A percentile compares a stretch with the other conserved stretches of the same genome.
Conservation (phyloP, 1,140 invertebrate species). For the Phortica variegata region DNA sequence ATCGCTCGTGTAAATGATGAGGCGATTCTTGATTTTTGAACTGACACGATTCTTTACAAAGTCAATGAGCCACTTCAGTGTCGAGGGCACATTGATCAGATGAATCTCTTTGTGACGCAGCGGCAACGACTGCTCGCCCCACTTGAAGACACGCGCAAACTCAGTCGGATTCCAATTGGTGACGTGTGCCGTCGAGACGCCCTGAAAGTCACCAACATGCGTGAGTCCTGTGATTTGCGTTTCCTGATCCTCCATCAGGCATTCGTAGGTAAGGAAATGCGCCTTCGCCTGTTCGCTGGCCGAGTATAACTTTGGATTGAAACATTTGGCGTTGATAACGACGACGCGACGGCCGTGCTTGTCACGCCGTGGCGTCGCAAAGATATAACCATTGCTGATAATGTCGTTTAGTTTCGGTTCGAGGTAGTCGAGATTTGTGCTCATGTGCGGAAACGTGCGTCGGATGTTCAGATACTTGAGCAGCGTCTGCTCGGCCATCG, state of each 20-base stretch:
- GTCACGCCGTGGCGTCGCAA: slow-evolving; percentile 72
- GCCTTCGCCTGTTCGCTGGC: slow-evolving; percentile 68
- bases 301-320: slow-evolving; percentile 66
- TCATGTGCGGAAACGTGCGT: slow-evolving; percentile 65
- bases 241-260: slow-evolving; percentile 70
- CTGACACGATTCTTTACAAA: slow-evolving; percentile 69
- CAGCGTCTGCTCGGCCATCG: slow-evolving; percentile 74
- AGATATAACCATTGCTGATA: slow-evolving; percentile 69
- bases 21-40: slow-evolving; percentile 68
- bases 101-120: slow-evolving; percentile 76
- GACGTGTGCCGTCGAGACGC: slow-evolving; percentile 63
- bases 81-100: slow-evolving; percentile 68
- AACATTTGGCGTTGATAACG: slow-evolving; percentile 66
- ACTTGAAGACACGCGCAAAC: slow-evolving; percentile 67
- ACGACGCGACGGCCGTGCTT: slow-evolving; percentile 70
- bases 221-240: slow-evolving; percentile 71
- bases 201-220: slow-evolving; percentile 67
- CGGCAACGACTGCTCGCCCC: slow-evolving; percentile 77
- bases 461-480: slow-evolving; percentile 78
- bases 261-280: slow-evolving; percentile 71
- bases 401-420: slow-evolving; percentile 65
- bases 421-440: slow-evolving; percentile 67
- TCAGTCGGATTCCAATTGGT: slow-evolving; percentile 69
- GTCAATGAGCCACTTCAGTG: slow-evolving; percentile 71
- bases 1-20: slow-evolving; percentile 66